Conservation (phyloP, 1,140 invertebrate genomes). For the Hydropsyche tenuis region DNA sequence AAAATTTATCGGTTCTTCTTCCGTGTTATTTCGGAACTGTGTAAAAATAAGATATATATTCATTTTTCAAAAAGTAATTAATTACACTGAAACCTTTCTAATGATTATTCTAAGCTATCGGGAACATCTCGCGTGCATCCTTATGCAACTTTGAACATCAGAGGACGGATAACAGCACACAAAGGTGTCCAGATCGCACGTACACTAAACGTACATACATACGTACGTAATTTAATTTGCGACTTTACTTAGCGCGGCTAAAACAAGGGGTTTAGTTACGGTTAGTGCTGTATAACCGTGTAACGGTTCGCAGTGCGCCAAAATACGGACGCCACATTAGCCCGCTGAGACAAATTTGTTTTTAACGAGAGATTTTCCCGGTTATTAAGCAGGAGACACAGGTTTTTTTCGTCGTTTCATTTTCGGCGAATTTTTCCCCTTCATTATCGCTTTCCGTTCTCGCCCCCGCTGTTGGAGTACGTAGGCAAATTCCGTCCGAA, state of each 20-base stretch:
- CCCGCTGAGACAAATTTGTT: constrained; percentile 47
- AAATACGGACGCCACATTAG: constrained; percentile 35
- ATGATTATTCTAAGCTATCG: too few relatives aligned
- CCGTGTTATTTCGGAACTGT: too few relatives aligned
- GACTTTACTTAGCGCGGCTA: constrained; percentile 4
- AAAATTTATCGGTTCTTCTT: too few relatives aligned
- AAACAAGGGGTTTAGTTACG: not conserved
- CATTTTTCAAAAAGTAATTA: too few relatives aligned
- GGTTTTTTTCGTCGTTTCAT: constrained; percentile 11
- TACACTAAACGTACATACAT: not conserved
- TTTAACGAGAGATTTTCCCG: constrained; percentile 51
- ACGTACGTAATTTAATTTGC: constrained; percentile 23
- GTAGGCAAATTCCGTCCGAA: too few relatives aligned
- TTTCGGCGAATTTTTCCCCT: constrained; percentile 14
- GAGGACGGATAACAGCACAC: too few relatives aligned
- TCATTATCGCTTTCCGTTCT: constrained; percentile 33
- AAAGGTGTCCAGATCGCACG: too few relatives aligned
- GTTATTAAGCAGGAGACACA: constrained; percentile 48
- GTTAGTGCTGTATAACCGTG: not conserved
- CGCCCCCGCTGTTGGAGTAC: not conserved
- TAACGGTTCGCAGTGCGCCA: not conserved
- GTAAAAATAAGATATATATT: too few relatives aligned
- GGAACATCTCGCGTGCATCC: too few relatives aligned
- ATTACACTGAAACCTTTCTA: too few relatives aligned
- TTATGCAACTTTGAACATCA: too few relatives aligned